Evolutionary conservation across 2,888 invertebrate species (phyloP), one percentile per base, ranked within the genome.

Genomic region (Beris chalybata): DNA sequence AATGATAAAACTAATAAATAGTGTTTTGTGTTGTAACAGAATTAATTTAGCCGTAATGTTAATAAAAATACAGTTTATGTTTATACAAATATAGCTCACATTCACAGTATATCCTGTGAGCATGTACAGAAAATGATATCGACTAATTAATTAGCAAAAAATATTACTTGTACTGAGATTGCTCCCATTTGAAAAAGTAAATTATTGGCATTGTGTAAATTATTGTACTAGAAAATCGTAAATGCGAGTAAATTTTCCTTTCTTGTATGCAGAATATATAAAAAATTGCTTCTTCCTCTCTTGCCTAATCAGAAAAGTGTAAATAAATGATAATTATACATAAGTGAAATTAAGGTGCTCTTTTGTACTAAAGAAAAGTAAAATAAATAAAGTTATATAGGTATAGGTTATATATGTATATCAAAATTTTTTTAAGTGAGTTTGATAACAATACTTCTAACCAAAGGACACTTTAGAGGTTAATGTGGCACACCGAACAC

Each of bases 281-380:
- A 56, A 56, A 22, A 56, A 43, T 56, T 43, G 61, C 61, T 61
- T 61, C 12, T 61, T 31, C 30, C 61, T 52, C 32, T 52, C 61
- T 61, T 50, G 50, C 61, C 61, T 59, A 48, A 48, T 15, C 32
- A 48, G 31, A 59, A 30, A 58, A 59, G 59, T 59, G 61, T 61
- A 61, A 61, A 61, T 61, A 22, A 22, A 22, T 22, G 43, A 43
- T 29, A 50, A 61, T 61, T 65, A 65, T 61, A 65, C 59, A 65
- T 65, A 68, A 68, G 61, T 65, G 65, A 59, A 68, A 68, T 65
- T 52, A 65, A 68, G 65, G 68, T 68, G 68, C 68, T 68, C 65
- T 67, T 68, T 68, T 67, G 56, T 68, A 65, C 57, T 50, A 55
- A 56, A 22, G 22, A 22, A 22, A 2, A 22, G 22, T 22, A 22